phyloP scores from a whole-genome alignment of 2,888 invertebrate species.

The Agonopterix alstromeriana region DNA sequence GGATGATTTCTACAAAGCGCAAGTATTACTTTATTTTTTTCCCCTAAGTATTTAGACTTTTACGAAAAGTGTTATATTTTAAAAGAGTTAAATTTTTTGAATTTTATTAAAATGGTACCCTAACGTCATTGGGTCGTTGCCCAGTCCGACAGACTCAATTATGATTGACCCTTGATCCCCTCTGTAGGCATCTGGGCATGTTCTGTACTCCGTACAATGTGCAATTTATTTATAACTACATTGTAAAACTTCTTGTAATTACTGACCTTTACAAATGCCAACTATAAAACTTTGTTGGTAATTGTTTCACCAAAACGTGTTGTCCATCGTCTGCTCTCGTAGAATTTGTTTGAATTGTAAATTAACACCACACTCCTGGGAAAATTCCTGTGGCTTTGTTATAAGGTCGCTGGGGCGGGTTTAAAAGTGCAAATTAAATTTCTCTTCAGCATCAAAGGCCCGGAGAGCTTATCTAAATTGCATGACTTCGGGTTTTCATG shows the following conservation, averaged over 20 bases:
- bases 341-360: not conserved
- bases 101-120: too few species aligned
- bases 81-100: too few species aligned
- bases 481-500: conserved; percentile 47
- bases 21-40: too few species aligned
- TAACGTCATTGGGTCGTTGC: not conserved
- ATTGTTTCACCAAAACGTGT: too few species aligned
- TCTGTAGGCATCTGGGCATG: conserved; percentile 21
- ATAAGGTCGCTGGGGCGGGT: conserved; percentile 16
- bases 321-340: too few species aligned
- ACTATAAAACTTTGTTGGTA: too few species aligned
- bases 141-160: conserved; percentile 38
- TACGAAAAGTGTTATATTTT: too few species aligned
- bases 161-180: conserved; percentile 46
- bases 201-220: not conserved
- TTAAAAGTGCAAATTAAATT: conserved; percentile 57
- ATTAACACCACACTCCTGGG: not conserved
- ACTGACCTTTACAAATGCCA: too few species aligned
- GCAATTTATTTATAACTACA: too few species aligned
- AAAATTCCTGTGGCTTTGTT: conserved; percentile 25
- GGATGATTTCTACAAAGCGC: too few species aligned
- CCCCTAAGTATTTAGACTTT: too few species aligned
- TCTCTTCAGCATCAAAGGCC: conserved; percentile 40
- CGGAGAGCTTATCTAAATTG: conserved; percentile 47
- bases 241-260: too few species aligned